Evolutionary conservation across 2,888 invertebrate genomes (phyloP).

Genomic region (Tanytarsus gracilentus): DNA sequence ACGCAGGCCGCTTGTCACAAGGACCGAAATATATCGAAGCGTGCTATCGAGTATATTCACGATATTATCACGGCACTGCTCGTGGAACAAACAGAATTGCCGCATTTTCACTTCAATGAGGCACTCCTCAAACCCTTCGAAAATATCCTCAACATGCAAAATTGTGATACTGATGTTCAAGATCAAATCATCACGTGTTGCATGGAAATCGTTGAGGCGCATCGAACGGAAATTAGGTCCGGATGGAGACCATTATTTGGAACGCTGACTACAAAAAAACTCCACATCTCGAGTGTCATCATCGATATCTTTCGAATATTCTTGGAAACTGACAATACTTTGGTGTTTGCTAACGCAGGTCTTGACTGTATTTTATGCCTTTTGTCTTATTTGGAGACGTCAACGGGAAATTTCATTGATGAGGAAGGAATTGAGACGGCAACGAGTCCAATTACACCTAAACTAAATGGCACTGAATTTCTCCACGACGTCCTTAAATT

Average conservation of each 20-base stretch:
- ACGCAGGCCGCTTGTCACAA: slow-evolving; percentile 79
- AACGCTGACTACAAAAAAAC: slow-evolving; percentile 74
- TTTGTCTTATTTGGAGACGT: slow-evolving; percentile 50
- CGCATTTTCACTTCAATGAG: slow-evolving; percentile 93
- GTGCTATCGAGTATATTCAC: slow-evolving; percentile 85
- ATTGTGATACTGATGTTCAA: slow-evolving; percentile 90
- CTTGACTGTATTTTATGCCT: slow-evolving; percentile 88
- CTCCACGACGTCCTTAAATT: slow-evolving; percentile 70
- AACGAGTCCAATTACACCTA: slow-evolving; percentile 42
- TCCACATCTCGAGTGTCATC: slow-evolving; percentile 56
- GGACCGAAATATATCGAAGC: slow-evolving; percentile 78
- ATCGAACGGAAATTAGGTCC: slow-evolving; percentile 83
- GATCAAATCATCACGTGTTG: slow-evolving; percentile 87
- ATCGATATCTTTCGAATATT: slow-evolving; percentile 91
- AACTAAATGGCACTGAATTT: slow-evolving; percentile 39
- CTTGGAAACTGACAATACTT: slow-evolving; percentile 81
- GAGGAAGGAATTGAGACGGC: slow-evolving; percentile 47
- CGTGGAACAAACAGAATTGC: slow-evolving; percentile 77
- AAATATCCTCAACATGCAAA: slow-evolving; percentile 83
- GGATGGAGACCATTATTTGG: slow-evolving; percentile 96
- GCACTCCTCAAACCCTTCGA: slow-evolving; percentile 91
- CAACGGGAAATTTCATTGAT: slow-evolving; percentile 50
- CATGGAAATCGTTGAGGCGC: slow-evolving; percentile 92
- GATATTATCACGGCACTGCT: slow-evolving; percentile 81
- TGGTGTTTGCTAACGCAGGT: slow-evolving; percentile 90